Conservation (phyloP, 2,888 invertebrate species). For the Parapristionchus giblindavisi region DNA sequence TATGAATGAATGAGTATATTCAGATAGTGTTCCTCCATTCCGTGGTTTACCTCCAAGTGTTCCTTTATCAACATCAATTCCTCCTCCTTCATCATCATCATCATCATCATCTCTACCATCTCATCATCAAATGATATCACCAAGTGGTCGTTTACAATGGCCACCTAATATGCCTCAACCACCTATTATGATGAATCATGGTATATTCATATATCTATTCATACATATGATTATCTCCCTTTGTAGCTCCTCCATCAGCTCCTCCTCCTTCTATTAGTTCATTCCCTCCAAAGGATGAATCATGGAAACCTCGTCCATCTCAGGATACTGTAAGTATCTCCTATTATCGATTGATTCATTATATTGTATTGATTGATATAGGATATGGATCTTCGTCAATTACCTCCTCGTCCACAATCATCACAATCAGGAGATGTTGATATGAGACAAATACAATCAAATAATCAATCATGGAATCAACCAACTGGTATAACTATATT, state of each 20-base stretch:
- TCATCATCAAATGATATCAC: constrained; percentile 10
- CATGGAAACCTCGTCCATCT: constrained; percentile 27
- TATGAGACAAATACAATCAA: constrained; percentile 11
- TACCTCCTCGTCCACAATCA: background rate
- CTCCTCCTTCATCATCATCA: constrained; percentile 13
- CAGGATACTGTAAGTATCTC: background rate
- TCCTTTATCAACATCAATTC: constrained; percentile 1
- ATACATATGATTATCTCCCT: background rate
- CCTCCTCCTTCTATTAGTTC: constrained; percentile 22
- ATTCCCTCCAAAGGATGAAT: constrained; percentile 28
- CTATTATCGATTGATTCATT: too few species aligned
- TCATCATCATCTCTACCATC: background rate
- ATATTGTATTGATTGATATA: too few species aligned
- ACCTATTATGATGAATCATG: constrained; percentile 15
- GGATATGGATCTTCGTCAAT: constrained; percentile 14
- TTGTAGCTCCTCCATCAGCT: background rate
- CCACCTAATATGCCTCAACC: constrained; percentile 25
- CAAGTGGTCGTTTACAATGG: constrained; percentile 19
- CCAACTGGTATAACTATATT: too few species aligned
- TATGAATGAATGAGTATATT: background rate
- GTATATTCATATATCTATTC: background rate
- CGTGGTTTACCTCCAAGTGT: background rate
- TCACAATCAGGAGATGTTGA: constrained; percentile 21
- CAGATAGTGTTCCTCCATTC: too few species aligned
- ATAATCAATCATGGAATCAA: too few species aligned